These are phyloP conservation scores for Pipistrellus pipistrellus DNA, from an alignment of 2,797 vertebrate genomes.

Conservation along the genomic window DNA sequence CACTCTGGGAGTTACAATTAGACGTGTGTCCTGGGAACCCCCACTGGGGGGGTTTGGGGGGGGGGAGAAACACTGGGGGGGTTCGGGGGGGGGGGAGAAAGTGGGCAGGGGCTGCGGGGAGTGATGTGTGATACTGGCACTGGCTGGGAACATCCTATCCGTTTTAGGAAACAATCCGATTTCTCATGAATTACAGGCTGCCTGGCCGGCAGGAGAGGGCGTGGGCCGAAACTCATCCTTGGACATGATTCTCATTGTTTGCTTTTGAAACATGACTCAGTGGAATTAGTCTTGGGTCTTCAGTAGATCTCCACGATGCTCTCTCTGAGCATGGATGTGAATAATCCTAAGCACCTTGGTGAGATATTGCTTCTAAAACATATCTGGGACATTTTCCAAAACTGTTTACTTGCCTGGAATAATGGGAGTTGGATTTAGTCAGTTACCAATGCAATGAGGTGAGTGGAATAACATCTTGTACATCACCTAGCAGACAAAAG, in stretches of 20 bases:
- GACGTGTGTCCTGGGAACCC: conserved; percentile 55
- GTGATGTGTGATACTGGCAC: not conserved
- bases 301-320: not conserved
- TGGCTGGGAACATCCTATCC: not conserved
- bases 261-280: not conserved
- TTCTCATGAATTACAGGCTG: not conserved
- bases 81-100: conserved; percentile 55
- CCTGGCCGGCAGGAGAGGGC: not conserved
- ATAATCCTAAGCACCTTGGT: not conserved
- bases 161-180: not conserved
- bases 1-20: conserved; percentile 80
- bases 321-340: not conserved
- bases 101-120: conserved; percentile 17
- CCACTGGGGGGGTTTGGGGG: conserved; percentile 43
- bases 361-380: conserved; percentile 11
- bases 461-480: not conserved
- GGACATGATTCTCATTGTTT: not conserved
- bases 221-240: not conserved
- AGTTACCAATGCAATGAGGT: not conserved
- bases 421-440: not conserved
- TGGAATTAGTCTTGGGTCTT: not conserved
- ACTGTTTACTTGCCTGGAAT: not conserved
- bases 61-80: too few relatives aligned
- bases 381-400: not conserved
- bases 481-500: not conserved